Base-by-base conservation (phyloP, 2,113 vertebrate species). In the Paramisgurnus dabryanus region DNA sequence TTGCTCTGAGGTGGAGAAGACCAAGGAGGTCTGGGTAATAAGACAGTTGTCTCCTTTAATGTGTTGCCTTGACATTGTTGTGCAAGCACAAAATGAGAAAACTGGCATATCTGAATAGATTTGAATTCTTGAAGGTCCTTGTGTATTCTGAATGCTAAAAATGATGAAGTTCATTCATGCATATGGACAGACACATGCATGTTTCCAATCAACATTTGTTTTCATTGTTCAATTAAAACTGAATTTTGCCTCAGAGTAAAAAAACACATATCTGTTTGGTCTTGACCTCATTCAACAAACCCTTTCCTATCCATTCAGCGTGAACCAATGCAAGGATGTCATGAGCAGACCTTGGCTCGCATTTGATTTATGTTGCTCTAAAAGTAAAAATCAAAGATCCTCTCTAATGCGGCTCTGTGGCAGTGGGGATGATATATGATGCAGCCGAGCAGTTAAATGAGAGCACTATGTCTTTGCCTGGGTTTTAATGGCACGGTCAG, bases 301-400 rank as follows among this genome's bases (percentile, higher is more conserved):
- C 3, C 15, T 41, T 43, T 76, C 27, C 41, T 41, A 47, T 55
- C 64, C 27, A 11, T 63, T 69, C 72, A 41, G 15, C 55, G 63
- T 66, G 74, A 47, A 66, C 74, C 61, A 77, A 66, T 66, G 65
- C 63, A 66, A 34, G 61, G 80, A 58, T 68, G 65, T 61, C 72
- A 67, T 57, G 12, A 34, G 41, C 53, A 63, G 72, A 69, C 64
- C 53, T 81, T 68, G 53, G 50, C 66, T 60, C 53, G 27, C 63
- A 45, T 76, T 81, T 81, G 80, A 81, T 76, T 34, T 80, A 53
- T 80, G 82, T 64, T 76, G 72, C 65, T 75, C 64, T 81, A 76
- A 81, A 69, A 61, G 80, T 70, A 70, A 80, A 83, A 83, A 80
- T 76, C 65, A 80, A 80, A 80, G 78, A 77, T 60, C 53, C 43